Conservation (phyloP, 2,113 vertebrate species). For the Pterocles gutturalis region DNA sequence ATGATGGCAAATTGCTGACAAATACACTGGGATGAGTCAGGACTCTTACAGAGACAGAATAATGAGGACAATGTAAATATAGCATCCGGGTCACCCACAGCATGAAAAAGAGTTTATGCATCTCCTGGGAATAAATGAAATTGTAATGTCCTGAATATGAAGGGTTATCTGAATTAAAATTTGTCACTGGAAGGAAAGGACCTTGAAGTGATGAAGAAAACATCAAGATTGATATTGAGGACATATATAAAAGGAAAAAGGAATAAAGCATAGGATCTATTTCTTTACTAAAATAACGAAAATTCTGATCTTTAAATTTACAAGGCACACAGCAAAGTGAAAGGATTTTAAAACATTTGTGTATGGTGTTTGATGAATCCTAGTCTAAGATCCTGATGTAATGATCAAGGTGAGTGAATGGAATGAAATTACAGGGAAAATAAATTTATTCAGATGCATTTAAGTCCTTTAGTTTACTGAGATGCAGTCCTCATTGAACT, state of each 20-base stretch:
- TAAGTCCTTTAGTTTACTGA: not conserved
- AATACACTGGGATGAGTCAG: not conserved
- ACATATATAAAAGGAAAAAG: not conserved
- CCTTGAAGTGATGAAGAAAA: not conserved
- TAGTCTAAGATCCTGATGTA: not conserved
- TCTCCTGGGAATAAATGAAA: not conserved
- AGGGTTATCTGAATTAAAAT: not conserved
- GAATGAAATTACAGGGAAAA: not conserved
- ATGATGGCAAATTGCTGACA: not conserved
- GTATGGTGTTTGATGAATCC: not conserved
- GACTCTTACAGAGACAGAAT: not conserved
- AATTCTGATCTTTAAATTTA: not conserved
- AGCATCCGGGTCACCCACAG: not conserved
- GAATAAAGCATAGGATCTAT: not conserved
- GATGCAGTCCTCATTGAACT: not conserved
- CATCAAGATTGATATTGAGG: not conserved
- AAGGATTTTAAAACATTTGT: not conserved
- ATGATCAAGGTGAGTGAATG: not conserved
- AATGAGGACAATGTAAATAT: not conserved
- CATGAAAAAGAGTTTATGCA: not conserved
- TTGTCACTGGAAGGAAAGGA: not conserved
- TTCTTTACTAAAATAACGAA: not conserved
- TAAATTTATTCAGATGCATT: not conserved
- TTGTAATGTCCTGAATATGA: not conserved
- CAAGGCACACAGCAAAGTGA: not conserved